Percentiles rank a stretch among this genome's conserved stretches.
These are phyloP conservation scores for Tadarida brasiliensis DNA, from an alignment of 2,797 vertebrate genomes.

Conservation along the genomic window DNA sequence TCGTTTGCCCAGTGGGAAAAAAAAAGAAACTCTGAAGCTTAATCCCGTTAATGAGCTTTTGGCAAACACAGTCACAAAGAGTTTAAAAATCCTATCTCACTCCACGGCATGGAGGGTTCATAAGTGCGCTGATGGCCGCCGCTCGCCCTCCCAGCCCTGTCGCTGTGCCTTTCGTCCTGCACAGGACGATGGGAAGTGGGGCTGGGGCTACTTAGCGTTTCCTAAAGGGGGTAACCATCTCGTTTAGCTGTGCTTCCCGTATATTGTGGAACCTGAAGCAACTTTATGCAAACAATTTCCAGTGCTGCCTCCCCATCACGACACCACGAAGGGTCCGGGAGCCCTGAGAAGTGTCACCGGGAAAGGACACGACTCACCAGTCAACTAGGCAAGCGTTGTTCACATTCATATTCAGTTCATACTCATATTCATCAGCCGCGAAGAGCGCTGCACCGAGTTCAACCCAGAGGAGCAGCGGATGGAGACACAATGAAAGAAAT, in stretches of 20 bases:
- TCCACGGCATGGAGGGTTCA: constrained; percentile 61
- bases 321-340: neutral
- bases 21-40: constrained; percentile 60
- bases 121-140: neutral
- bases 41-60: constrained; percentile 82
- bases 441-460: neutral
- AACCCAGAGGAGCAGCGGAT: neutral
- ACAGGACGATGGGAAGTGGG: neutral
- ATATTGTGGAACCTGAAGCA: neutral
- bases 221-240: constrained; percentile 7
- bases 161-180: neutral
- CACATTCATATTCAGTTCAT: neutral
- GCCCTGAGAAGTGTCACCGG: neutral
- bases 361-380: neutral
- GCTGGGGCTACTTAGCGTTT: constrained; percentile 25
- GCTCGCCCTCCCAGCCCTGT: no score
- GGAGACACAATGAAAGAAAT: neutral
- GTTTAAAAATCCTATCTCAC: constrained; percentile 67
- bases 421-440: neutral
- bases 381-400: neutral
- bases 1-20: constrained; percentile 68
- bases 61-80: constrained; percentile 65
- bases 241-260: constrained; percentile 43
- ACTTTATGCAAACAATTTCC: neutral
- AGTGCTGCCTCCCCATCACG: neutral